Conservation (phyloP, 2,888 invertebrate species). For the Nomada ruficornis region DNA sequence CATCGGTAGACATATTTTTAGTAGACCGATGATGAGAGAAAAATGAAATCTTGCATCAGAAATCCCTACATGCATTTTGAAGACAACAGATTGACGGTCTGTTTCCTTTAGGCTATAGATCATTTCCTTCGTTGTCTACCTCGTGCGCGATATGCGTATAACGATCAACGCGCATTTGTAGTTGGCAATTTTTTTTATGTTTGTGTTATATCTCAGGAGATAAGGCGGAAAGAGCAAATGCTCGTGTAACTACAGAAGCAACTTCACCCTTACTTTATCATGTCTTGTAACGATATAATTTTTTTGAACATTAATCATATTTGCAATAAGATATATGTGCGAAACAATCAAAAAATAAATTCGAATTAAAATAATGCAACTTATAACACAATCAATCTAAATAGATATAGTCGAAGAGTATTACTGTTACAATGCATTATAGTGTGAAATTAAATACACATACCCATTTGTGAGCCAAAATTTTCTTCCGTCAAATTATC, state of each 20-base stretch:
- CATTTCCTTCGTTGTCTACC: constrained; percentile 3
- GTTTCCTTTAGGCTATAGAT: constrained; percentile 7
- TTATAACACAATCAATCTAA: not conserved
- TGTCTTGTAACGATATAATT: not conserved
- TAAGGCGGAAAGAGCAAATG: constrained; percentile 8
- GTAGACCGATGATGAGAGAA: constrained; percentile 65
- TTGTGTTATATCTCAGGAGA: constrained; percentile 8
- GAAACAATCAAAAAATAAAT: not conserved
- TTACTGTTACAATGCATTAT: not conserved
- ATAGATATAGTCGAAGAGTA: too few species aligned
- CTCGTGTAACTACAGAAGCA: constrained; percentile 23
- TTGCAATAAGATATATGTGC: not conserved
- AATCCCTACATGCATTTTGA: constrained; percentile 53
- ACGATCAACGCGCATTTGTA: not conserved
- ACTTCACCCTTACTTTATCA: not conserved
- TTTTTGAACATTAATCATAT: not conserved
- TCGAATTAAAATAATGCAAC: not conserved
- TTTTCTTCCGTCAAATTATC: constrained; percentile 6
- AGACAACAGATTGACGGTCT: not conserved
- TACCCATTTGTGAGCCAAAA: constrained; percentile 20
- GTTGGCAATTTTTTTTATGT: constrained; percentile 16
- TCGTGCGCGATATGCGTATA: not conserved
- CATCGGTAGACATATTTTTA: constrained; percentile 48
- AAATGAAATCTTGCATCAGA: constrained; percentile 71
- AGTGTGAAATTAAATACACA: constrained; percentile 17